Base-by-base conservation (phyloP, 2,888 invertebrate genomes). In the Drosophila leonis region DNA sequence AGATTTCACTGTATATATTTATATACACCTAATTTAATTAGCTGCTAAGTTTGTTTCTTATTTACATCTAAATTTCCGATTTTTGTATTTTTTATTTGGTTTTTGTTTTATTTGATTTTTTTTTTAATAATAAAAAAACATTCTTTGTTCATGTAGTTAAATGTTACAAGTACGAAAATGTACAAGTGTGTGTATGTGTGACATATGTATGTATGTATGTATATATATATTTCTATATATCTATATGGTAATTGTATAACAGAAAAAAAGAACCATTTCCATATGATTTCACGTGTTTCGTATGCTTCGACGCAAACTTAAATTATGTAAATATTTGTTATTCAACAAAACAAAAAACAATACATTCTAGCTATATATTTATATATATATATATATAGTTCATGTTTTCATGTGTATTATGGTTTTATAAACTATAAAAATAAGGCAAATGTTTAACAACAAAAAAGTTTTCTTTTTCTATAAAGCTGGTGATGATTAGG, bases 181-280 rank as follows among this genome's bases (percentile, higher is more conserved):
- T 77, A 62, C 65, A 44, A 65, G 48, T 68, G 64, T 69, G 24
- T 64, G 65, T 79, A 27, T 77, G 61, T 68, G 49, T 35, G 31
- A 33, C 13, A 54, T 49, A 55, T 74, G 67, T n/a, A n/a, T 52
- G 18, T 75, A 24, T 75, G 29, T 49, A 35, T 70, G n/a, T 75
- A 24, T 64, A 63, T 74, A 62, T 79, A 65, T 80, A 56, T 72
- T 67, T 81, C 37, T 79, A 67, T 76, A 83, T 72, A 67, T 74
- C 82, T 78, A 82, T 72, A 82, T 90, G 80, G 65, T 90, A 79
- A 63, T 88, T 76, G 71, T 76, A 80, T 85, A 90, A 86, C 83
- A 90, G 55, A 90, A 88, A 75, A 75, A 83, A 81, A 67, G 52
- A 87, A 74, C 68, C 56, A 61, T 65, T 81, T 70, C 31, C 42